Conservation (phyloP, 2,113 vertebrate species). For the Recurvirostra avosetta region DNA sequence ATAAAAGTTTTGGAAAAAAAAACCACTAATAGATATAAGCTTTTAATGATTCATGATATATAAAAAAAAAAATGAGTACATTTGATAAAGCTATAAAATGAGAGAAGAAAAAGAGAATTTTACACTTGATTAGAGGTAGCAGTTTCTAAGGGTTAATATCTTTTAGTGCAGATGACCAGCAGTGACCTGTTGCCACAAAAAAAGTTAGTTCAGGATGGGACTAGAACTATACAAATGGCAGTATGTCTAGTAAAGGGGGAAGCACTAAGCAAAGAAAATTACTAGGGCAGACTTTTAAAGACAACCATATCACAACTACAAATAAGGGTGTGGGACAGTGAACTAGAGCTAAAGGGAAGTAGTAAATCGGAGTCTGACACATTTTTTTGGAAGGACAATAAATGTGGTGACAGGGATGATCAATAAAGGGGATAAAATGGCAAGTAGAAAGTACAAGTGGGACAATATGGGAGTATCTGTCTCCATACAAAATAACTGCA, state of each 20-base stretch:
- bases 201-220: not conserved
- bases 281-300: not conserved
- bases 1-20: not conserved
- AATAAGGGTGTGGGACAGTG: not conserved
- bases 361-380: rapidly evolving
- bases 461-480: not conserved
- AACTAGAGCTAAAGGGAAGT: not conserved
- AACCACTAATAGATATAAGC: rapidly evolving
- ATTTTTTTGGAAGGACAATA: not conserved
- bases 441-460: not conserved
- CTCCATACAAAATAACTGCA: not conserved
- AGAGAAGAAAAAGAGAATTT: not conserved
- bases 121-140: not conserved
- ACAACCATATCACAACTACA: not conserved
- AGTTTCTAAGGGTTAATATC: not conserved
- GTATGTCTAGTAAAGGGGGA: not conserved
- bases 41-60: not conserved
- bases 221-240: not conserved
- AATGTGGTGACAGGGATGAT: not conserved
- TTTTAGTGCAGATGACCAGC: not conserved
- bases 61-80: not conserved
- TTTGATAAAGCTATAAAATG: not conserved
- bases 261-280: not conserved
- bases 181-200: not conserved
- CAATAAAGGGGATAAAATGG: not conserved